phyloP scores from a whole-genome alignment of 2,113 vertebrate genomes.

The Ptilonorhynchus violaceus region DNA sequence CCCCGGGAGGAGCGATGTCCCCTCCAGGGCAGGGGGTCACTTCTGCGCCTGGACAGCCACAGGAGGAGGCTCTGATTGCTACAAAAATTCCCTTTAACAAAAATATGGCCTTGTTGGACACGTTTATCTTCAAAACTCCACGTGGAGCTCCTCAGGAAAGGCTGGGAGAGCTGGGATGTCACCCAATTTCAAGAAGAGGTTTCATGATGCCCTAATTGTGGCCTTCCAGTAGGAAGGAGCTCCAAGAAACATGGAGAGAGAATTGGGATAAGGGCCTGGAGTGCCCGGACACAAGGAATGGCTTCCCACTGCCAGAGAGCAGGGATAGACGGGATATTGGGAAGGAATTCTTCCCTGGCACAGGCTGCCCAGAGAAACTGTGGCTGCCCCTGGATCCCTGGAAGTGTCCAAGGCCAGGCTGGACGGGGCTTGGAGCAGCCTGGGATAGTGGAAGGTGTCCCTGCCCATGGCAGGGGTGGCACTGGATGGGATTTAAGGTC shows the following conservation, averaged over 20 bases:
- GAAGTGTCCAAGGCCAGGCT: not conserved
- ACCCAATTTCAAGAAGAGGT: too few relatives aligned
- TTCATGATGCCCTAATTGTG: too few relatives aligned
- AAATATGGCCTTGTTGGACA: rapidly evolving
- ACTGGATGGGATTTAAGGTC: not conserved
- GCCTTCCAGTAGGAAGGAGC: too few relatives aligned
- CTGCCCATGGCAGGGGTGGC: not conserved
- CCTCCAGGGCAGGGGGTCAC: not conserved
- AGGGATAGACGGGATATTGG: not conserved
- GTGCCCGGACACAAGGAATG: not conserved
- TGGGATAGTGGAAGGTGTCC: not conserved
- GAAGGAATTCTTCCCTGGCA: not conserved
- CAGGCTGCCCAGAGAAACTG: not conserved
- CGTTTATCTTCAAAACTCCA: not conserved
- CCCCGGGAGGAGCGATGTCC: not conserved
- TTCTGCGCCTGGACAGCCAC: not conserved
- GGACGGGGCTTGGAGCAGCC: not conserved
- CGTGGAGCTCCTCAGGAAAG: not conserved
- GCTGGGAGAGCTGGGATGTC: not conserved
- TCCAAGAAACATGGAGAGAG: not conserved
- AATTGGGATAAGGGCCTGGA: not conserved
- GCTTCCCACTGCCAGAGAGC: not conserved
- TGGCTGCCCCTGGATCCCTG: not conserved
- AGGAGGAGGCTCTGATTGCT: not conserved
- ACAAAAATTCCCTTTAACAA: not conserved